phyloP scores from a whole-genome alignment of 2,797 vertebrate species.

The Notolabrus celidotus region DNA sequence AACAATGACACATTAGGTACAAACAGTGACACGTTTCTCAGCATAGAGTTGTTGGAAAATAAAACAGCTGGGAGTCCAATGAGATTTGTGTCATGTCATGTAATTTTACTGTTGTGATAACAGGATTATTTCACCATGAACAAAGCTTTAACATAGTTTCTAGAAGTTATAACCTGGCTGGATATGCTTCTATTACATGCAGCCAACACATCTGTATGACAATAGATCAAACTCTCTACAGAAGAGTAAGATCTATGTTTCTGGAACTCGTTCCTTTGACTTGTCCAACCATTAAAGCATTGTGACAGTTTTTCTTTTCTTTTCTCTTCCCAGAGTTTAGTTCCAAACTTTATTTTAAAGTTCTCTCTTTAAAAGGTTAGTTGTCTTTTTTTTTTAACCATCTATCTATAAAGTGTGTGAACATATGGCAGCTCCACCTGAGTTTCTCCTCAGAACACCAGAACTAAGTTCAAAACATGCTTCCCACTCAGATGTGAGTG shows the following conservation, averaged over 20 bases:
- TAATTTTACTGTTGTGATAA: too few species aligned
- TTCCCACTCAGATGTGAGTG: slow-evolving; percentile 50
- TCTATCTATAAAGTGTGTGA: slow-evolving; percentile 22
- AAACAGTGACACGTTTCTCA: slow-evolving; percentile 7
- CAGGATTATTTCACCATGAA: too few species aligned
- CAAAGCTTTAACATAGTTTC: too few species aligned
- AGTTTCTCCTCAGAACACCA: slow-evolving; percentile 17
- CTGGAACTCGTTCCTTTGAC: not conserved
- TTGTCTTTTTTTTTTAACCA: not conserved
- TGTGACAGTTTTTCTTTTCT: slow-evolving; percentile 14
- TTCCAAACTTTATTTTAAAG: slow-evolving; percentile 21
- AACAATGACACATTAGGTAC: slow-evolving; percentile 10
- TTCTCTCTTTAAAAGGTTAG: slow-evolving; percentile 12
- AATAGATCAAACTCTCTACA: too few species aligned
- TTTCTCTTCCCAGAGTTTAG: slow-evolving; percentile 38
- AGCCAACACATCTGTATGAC: too few species aligned
- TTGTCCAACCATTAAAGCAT: not conserved
- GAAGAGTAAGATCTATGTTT: too few species aligned
- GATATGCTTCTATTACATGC: too few species aligned
- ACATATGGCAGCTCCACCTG: slow-evolving; percentile 44
- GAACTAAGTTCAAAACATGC: slow-evolving; percentile 31
- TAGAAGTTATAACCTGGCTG: too few species aligned
- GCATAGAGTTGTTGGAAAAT: not conserved
- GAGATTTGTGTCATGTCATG: too few species aligned
- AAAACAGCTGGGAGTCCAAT: not conserved